These are phyloP conservation scores for Rhabdornis inornatus DNA, from an alignment of 2,113 vertebrate genomes.

Conservation along the genomic window DNA sequence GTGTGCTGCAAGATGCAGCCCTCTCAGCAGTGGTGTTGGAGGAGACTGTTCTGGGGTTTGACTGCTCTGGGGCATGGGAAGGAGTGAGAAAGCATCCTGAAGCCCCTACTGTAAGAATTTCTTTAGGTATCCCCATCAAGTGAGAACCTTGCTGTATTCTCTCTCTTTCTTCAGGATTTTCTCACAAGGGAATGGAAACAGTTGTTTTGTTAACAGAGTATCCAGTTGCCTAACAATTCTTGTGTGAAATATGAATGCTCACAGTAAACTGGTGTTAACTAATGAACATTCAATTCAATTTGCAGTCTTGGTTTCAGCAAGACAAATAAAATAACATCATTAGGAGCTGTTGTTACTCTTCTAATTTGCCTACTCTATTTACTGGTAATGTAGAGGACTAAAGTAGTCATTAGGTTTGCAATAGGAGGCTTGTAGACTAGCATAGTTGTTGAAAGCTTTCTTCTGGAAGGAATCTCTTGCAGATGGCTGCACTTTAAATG, in stretches of 20 bases:
- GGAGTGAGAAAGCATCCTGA: background rate
- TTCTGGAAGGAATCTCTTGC: background rate
- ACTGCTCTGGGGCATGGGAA: background rate
- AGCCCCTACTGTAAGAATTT: background rate
- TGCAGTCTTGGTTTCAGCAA: background rate
- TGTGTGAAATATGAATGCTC: background rate
- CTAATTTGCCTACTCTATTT: background rate
- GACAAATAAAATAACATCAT: background rate
- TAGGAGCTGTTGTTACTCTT: background rate
- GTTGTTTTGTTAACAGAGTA: background rate
- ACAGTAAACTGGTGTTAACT: background rate
- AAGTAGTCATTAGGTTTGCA: background rate
- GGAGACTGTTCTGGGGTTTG: conserved; percentile 4
- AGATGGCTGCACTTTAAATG: background rate
- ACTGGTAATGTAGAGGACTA: background rate
- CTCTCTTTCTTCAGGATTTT: background rate
- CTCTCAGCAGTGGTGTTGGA: background rate
- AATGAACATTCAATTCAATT: conserved; percentile 8
- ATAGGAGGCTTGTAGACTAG: background rate
- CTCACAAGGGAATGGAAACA: conserved; percentile 3
- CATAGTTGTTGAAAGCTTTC: background rate
- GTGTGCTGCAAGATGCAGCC: background rate
- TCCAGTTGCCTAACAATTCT: background rate
- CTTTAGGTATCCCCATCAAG: background rate
- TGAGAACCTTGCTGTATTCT: background rate